These are phyloP conservation scores for Phalanger gymnotis DNA, from an alignment of 2,797 vertebrate genomes.

Conservation along the genomic window DNA sequence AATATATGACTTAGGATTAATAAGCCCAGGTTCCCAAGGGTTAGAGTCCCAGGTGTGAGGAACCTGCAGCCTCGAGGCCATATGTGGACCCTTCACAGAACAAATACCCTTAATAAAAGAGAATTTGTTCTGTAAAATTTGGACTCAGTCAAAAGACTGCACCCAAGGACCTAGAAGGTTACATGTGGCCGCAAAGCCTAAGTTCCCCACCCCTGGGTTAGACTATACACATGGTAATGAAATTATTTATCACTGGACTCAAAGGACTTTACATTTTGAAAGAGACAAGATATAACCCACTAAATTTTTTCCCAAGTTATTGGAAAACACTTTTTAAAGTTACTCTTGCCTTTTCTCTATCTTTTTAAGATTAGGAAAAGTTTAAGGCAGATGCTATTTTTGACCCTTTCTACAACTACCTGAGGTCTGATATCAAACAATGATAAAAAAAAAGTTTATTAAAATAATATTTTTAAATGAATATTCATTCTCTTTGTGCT, in stretches of 20 bases:
- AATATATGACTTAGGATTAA: not conserved
- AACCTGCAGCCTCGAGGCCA: no score
- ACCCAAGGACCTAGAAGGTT: no score
- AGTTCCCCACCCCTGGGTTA: not conserved
- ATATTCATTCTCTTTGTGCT: constrained; percentile 20
- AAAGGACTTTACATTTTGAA: constrained; percentile 43
- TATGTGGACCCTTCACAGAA: no score
- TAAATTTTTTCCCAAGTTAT: not conserved
- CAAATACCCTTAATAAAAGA: no score
- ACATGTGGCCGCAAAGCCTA: no score
- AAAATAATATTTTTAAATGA: constrained; percentile 40
- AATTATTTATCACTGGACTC: not conserved
- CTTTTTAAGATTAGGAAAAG: constrained; percentile 44
- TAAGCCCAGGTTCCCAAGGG: constrained; percentile 7
- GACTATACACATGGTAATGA: constrained; percentile 1
- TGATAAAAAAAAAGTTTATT: constrained; percentile 5
- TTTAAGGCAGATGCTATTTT: constrained; percentile 16
- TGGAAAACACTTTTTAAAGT: not conserved
- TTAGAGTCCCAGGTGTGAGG: not conserved
- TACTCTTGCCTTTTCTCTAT: not conserved
- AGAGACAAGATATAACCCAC: not conserved
- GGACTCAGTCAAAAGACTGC: no score
- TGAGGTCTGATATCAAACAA: constrained; percentile 16
- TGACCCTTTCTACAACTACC: not conserved
- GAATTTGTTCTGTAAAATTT: no score